Conservation (phyloP, 2,113 vertebrate species). For the Typhlomys cinereus region DNA sequence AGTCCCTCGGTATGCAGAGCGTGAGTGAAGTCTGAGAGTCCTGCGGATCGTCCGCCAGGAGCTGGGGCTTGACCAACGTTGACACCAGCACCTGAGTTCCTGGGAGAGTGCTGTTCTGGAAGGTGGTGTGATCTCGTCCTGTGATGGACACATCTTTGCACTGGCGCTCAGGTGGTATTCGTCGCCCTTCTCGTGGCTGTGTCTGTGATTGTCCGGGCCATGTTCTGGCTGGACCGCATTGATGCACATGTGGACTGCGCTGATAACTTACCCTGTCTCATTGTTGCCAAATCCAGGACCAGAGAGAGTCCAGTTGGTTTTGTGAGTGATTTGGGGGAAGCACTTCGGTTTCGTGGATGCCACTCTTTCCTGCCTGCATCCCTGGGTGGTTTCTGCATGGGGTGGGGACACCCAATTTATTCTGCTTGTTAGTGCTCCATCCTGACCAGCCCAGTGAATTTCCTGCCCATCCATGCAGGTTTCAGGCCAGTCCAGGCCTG, state of each 20-base stretch:
- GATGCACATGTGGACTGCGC: background rate
- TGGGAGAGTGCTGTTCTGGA: rapidly evolving
- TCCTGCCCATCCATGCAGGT: background rate
- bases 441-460: background rate
- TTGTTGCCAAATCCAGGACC: too few relatives aligned
- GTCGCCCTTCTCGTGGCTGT: too few relatives aligned
- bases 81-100: background rate
- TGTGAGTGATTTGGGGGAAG: background rate
- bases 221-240: background rate
- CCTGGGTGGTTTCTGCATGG: too few relatives aligned
- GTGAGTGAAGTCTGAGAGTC: background rate
- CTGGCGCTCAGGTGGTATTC: too few relatives aligned
- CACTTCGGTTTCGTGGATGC: background rate
- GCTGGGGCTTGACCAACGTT: background rate
- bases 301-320: background rate
- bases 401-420: background rate
- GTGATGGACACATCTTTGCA: rapidly evolving
- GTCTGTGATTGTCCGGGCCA: background rate
- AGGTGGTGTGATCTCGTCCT: background rate
- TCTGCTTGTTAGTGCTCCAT: background rate
- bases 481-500: background rate
- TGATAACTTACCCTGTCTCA: background rate
- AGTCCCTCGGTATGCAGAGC: background rate
- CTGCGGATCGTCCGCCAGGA: background rate
- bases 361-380: rapidly evolving